Evolutionary conservation across 2,888 invertebrate species (phyloP).

Genomic region (Melolontha melolontha): DNA sequence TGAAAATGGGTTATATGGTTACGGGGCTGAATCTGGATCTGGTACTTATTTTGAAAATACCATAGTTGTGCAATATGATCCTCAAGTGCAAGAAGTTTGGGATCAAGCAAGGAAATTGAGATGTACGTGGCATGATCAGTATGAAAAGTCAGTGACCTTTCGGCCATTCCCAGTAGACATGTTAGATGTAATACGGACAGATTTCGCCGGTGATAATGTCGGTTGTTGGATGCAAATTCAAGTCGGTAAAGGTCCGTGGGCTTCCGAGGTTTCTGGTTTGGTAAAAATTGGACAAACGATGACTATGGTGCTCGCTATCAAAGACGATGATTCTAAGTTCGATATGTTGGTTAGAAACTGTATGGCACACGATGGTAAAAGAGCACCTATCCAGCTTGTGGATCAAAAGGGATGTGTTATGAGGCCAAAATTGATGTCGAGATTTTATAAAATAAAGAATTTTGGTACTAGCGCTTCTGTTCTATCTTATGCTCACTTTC

Average conservation of each 20-base stretch:
- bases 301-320: slow-evolving; percentile 96
- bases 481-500: slow-evolving; percentile 92
- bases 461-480: slow-evolving; percentile 94
- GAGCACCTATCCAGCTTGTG: slow-evolving; percentile 92
- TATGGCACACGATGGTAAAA: slow-evolving; percentile 93
- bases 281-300: slow-evolving; percentile 96
- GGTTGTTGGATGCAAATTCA: slow-evolving; percentile 99
- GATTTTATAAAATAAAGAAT: slow-evolving; percentile 95
- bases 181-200: slow-evolving; percentile 93
- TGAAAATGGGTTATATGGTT: slow-evolving; percentile 89
- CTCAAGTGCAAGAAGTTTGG: slow-evolving; percentile 92
- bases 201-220: slow-evolving; percentile 95
- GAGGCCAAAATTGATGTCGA: slow-evolving; percentile 91
- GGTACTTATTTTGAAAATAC: slow-evolving; percentile 95
- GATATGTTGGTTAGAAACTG: slow-evolving; percentile 96
- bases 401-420: slow-evolving; percentile 94
- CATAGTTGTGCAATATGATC: slow-evolving; percentile 93
- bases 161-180: slow-evolving; percentile 95
- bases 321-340: slow-evolving; percentile 94
- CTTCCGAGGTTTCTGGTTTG: slow-evolving; percentile 92
- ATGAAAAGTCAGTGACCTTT: slow-evolving; percentile 95
- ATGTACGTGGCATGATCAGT: slow-evolving; percentile 96
- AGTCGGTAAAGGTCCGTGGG: slow-evolving; percentile 95
- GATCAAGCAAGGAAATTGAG: slow-evolving; percentile 92
- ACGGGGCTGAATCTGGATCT: slow-evolving; percentile 88